Conservation (phyloP, 2,797 vertebrate species). For the Sorex maritimensis region DNA sequence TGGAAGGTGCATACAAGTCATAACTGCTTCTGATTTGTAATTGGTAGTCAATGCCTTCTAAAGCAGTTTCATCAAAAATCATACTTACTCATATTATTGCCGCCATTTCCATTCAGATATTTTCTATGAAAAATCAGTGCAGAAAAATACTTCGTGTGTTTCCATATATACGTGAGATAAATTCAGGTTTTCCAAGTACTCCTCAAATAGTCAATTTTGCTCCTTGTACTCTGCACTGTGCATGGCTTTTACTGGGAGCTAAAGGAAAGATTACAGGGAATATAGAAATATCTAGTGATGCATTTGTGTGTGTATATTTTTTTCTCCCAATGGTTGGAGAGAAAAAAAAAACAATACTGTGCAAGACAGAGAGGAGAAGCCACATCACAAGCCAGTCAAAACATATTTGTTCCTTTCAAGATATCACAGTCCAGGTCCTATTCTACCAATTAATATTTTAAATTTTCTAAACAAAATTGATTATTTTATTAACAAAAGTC, state of each 20-base stretch:
- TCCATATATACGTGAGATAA: constrained; percentile 4
- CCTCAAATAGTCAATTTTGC: neutral
- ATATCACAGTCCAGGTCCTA: constrained; percentile 4
- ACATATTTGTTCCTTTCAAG: constrained; percentile 36
- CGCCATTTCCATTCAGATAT: neutral
- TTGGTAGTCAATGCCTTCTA: constrained; percentile 3
- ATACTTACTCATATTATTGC: neutral
- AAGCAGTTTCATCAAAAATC: constrained; percentile 28
- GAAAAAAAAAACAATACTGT: neutral
- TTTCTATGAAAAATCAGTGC: constrained; percentile 14
- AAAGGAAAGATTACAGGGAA: constrained; percentile 7
- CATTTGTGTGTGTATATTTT: neutral
- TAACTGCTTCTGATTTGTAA: neutral
- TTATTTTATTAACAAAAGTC: constrained; percentile 43
- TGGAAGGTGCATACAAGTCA: neutral
- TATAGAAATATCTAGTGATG: neutral
- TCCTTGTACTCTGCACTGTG: neutral
- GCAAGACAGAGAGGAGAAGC: neutral
- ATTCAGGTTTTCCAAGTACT: neutral
- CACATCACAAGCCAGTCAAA: neutral
- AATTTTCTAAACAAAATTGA: neutral
- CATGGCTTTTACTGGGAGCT: neutral
- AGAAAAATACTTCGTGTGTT: constrained; percentile 4
- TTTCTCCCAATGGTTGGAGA: constrained; percentile 1
- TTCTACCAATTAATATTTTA: neutral